phyloP scores from a whole-genome alignment of 2,113 vertebrate genomes.

The Camelus bactrianus region DNA sequence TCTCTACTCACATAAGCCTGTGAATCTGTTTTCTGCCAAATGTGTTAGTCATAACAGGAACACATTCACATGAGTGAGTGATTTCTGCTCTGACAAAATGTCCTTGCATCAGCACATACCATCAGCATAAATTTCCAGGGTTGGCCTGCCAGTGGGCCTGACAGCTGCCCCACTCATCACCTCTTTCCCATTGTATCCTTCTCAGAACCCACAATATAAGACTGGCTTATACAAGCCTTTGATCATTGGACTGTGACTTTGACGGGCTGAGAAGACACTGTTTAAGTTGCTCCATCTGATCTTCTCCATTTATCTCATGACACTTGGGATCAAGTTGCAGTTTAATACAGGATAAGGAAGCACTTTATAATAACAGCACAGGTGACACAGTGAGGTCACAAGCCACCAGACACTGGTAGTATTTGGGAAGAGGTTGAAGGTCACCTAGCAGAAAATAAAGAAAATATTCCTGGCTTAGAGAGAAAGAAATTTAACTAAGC shows the following conservation, averaged over 20 bases:
- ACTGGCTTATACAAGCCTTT: not conserved
- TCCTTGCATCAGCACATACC: not conserved
- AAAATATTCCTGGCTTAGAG: not conserved
- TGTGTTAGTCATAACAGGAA: not conserved
- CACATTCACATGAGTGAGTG: not conserved
- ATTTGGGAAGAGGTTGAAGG: not conserved
- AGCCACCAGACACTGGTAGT: not conserved
- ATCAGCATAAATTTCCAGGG: not conserved
- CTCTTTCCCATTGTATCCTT: not conserved
- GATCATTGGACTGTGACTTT: not conserved
- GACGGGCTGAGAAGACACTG: not conserved
- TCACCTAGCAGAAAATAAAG: not conserved
- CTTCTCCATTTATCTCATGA: not conserved
- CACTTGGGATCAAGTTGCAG: not conserved
- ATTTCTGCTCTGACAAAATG: not conserved
- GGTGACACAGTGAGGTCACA: not conserved
- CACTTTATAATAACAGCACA: not conserved
- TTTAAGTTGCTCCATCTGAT: not conserved
- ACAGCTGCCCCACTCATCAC: not conserved
- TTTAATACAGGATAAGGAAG: not conserved
- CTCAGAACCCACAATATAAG: rapidly evolving
- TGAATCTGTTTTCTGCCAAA: not conserved
- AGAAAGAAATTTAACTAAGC: not conserved
- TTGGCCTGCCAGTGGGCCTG: not conserved
- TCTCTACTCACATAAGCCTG: not conserved